phyloP scores from a whole-genome alignment of 2,888 invertebrate species.

The Pseudeuparius sepicola region DNA sequence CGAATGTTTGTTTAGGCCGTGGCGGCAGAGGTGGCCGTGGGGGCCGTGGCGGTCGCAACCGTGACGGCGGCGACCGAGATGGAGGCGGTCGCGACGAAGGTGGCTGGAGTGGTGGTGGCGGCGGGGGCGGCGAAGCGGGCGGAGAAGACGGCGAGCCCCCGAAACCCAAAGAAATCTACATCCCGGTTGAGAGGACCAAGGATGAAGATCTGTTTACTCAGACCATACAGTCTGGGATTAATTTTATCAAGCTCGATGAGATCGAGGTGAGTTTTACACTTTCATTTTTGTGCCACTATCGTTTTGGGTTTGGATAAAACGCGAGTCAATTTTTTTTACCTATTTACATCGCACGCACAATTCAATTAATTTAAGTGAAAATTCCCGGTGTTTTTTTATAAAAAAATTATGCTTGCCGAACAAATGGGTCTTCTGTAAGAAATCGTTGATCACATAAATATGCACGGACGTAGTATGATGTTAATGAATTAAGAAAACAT shows the following conservation, averaged over 20 bases:
- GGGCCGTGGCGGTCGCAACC: slow-evolving; percentile 24
- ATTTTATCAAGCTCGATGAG: slow-evolving; percentile 82
- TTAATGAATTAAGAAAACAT: too few species aligned
- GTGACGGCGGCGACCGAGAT: slow-evolving; percentile 21
- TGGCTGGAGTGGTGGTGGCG: slow-evolving; percentile 27
- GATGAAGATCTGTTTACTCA: slow-evolving; percentile 59
- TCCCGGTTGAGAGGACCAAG: slow-evolving; percentile 66
- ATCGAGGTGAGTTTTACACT: slow-evolving; percentile 84
- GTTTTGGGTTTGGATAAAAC: too few species aligned
- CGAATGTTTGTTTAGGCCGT: too few species aligned
- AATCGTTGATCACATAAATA: too few species aligned
- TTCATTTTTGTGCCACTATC: too few species aligned
- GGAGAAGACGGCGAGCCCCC: slow-evolving; percentile 35
- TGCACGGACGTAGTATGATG: too few species aligned
- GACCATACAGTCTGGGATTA: slow-evolving; percentile 46
- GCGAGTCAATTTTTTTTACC: too few species aligned
- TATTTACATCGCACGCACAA: too few species aligned
- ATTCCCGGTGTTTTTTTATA: too few species aligned
- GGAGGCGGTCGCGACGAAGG: slow-evolving; percentile 35
- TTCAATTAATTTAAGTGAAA: too few species aligned
- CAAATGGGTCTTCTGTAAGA: too few species aligned
- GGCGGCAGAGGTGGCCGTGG: slow-evolving; percentile 21
- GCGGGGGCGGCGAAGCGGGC: slow-evolving; percentile 13
- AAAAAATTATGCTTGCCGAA: too few species aligned
- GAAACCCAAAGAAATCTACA: slow-evolving; percentile 54